Evolutionary conservation across 2,113 vertebrate genomes (phyloP), one percentile per base, ranked within the genome.

Genomic region (Erinaceus europaeus): DNA sequence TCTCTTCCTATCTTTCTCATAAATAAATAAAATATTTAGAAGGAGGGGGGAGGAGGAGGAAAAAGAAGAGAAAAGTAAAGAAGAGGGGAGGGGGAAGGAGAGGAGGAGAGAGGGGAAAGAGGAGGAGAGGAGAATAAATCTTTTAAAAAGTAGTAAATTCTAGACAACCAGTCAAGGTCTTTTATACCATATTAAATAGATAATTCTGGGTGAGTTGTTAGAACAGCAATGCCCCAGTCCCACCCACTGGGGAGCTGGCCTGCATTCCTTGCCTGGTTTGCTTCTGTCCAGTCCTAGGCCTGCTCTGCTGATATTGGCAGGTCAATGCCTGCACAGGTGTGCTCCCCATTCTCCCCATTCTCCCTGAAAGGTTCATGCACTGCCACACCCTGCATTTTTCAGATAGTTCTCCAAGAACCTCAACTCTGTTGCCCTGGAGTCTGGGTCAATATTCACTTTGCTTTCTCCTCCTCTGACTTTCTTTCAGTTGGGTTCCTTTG

Each of bases 291-390:
- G 55, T 32, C 32, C 38, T 6, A 48, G 50, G 1, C 5, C 0
- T n/a, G n/a, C n/a, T 44, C 32, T 57, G 20, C n/a, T 40, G 5
- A 9, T 48, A 29, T 17, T 55, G 50, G 18, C 42, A 77, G 29
- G 32, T 69, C 46, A 7, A 27, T n/a, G 17, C 40, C 64, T 50
- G 25, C 29, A 65, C 48, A 32, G 3, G 36, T 15, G 5, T 2
- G 12, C 38, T 13, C 48, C 27, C 27, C 0, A 0, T n/a, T 11
- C 38, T 13, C 48, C 27, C 27, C 0, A 0, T n/a, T 11, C 27
- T 48, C 76, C 10, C 0, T 4, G 52, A 50, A 55, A 42, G 34
- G 12, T 46, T 21, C 18, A 0, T 1, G 1, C 27, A 3, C 1
- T 9, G 25, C 38, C 50, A 1, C 6, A 21, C 0, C 0, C 25